These are phyloP conservation scores for Hystrix brachyura DNA, from an alignment of 2,113 vertebrate genomes.

Conservation along the genomic window DNA sequence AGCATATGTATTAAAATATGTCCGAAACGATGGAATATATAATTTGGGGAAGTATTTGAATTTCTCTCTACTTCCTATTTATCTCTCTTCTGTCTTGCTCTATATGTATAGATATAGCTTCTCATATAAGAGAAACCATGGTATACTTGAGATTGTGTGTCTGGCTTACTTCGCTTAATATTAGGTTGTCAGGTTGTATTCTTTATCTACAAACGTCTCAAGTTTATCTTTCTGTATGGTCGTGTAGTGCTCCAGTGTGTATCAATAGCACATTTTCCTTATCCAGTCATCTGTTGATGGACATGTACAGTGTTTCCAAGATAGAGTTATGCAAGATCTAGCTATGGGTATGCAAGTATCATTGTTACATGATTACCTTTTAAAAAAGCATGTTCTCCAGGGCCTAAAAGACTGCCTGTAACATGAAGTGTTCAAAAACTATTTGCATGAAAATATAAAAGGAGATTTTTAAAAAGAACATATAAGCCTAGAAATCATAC, in stretches of 20 bases:
- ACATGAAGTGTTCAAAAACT: neutral
- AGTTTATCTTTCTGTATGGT: neutral
- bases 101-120: neutral
- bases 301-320: neutral
- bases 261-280: neutral
- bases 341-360: neutral
- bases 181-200: neutral
- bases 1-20: neutral
- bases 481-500: neutral
- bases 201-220: neutral
- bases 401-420: neutral
- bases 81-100: neutral
- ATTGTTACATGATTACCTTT: neutral
- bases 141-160: neutral
- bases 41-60: neutral
- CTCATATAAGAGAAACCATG: neutral
- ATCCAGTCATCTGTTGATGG: neutral
- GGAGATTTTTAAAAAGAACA: neutral
- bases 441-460: neutral
- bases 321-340: neutral
- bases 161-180: neutral
- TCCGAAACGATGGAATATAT: neutral
- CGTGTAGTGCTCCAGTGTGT: neutral
- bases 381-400: neutral
- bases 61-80: neutral